phyloP scores from a whole-genome alignment of 2,113 vertebrate genomes.

The Rhadina sibilatrix region DNA sequence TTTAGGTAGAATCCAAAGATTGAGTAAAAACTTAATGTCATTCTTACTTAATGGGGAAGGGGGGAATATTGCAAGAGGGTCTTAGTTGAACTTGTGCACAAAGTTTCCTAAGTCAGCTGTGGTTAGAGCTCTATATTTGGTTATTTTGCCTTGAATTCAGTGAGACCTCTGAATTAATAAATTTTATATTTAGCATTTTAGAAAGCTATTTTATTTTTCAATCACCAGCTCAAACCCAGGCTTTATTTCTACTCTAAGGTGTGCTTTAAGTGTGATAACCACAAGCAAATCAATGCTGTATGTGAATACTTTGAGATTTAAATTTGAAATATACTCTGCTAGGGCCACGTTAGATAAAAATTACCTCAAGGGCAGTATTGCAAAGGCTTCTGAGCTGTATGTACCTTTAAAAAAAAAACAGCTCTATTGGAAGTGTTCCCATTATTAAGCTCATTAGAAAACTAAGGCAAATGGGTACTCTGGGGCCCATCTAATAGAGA shows the following conservation, averaged over 20 bases:
- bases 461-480: neutral
- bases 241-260: neutral
- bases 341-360: neutral
- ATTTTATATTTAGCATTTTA: neutral
- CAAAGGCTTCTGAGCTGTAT: neutral
- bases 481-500: neutral
- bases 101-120: neutral
- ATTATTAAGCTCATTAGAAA: neutral
- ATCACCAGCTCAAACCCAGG: neutral
- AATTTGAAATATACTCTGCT: neutral
- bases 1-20: neutral
- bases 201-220: neutral
- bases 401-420: neutral
- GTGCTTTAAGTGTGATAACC: neutral
- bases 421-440: neutral
- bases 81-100: neutral
- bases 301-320: neutral
- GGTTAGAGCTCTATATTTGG: neutral
- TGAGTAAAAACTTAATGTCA: neutral
- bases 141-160: neutral
- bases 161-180: neutral
- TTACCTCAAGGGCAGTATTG: neutral
- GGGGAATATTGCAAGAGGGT: neutral
- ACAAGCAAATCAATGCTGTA: neutral
- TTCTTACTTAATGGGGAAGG: neutral